Percentiles rank a stretch among this genome's conserved stretches.
phyloP scores from a whole-genome alignment of 2,888 invertebrate genomes.

The Yponomeuta evonymella region DNA sequence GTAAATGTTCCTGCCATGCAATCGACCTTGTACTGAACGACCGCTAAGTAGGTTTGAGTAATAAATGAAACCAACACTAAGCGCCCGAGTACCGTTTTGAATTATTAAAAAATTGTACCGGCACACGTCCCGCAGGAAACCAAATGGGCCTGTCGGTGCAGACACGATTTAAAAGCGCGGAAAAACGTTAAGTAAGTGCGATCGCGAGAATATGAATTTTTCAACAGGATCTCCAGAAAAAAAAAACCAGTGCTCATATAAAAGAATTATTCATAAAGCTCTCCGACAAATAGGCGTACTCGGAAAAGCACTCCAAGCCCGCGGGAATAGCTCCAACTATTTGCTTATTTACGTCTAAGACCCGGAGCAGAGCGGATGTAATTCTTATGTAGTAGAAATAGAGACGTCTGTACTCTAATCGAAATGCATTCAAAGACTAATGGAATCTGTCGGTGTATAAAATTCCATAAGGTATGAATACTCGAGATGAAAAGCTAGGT shows the following conservation, averaged over 20 bases:
- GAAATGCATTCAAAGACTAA: conserved; percentile 6
- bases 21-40: too few relatives aligned
- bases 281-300: conserved; percentile 34
- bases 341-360: conserved; percentile 23
- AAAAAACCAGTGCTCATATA: conserved; percentile 26
- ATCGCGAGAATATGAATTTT: neutral
- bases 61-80: too few relatives aligned
- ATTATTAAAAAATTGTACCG: neutral
- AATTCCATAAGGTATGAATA: conserved; percentile 1
- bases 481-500: conserved; percentile 7
- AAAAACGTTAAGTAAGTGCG: neutral
- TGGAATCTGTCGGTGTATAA: conserved; percentile 1
- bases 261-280: conserved; percentile 52
- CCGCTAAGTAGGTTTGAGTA: too few relatives aligned
- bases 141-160: neutral
- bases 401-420: neutral
- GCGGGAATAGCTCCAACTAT: conserved; percentile 25
- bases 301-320: conserved; percentile 23
- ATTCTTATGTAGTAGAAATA: conserved; percentile 3
- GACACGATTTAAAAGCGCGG: neutral
- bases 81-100: too few relatives aligned
- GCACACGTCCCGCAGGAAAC: neutral
- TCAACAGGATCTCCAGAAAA: conserved; percentile 4
- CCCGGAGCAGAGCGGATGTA: neutral
- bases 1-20: too few relatives aligned